Conservation (phyloP, 2,113 vertebrate genomes). For the Calidris pygmaea region DNA sequence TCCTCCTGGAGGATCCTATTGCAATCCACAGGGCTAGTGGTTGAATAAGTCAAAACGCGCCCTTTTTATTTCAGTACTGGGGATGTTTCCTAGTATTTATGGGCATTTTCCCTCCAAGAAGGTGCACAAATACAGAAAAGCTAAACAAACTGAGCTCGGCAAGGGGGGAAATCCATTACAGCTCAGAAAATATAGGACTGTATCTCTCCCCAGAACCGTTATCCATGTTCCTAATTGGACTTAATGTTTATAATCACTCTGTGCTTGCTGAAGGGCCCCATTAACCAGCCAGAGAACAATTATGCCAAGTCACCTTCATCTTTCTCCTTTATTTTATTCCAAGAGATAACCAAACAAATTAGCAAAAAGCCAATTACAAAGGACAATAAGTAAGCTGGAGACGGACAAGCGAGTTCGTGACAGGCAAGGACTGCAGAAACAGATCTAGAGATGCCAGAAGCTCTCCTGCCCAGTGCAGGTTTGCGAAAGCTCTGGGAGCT, state of each 20-base stretch:
- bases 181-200: not conserved
- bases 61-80: not conserved
- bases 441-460: not conserved
- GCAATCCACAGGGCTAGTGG: not conserved
- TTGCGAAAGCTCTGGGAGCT: not conserved
- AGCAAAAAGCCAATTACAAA: not conserved
- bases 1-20: not conserved
- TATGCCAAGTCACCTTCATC: conserved; percentile 25
- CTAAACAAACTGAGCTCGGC: not conserved
- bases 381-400: not conserved
- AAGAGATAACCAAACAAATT: not conserved
- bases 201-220: not conserved
- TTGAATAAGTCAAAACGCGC: not conserved
- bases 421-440: not conserved
- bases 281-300: not conserved
- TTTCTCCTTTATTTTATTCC: not conserved
- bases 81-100: not conserved
- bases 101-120: not conserved
- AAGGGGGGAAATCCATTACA: not conserved
- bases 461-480: not conserved
- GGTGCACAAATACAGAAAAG: not conserved
- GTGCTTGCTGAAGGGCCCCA: not conserved
- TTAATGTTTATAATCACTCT: not conserved
- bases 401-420: not conserved
- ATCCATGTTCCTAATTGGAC: not conserved